Conservation (phyloP, 2,797 vertebrate genomes). For the Lithobates pipiens region DNA sequence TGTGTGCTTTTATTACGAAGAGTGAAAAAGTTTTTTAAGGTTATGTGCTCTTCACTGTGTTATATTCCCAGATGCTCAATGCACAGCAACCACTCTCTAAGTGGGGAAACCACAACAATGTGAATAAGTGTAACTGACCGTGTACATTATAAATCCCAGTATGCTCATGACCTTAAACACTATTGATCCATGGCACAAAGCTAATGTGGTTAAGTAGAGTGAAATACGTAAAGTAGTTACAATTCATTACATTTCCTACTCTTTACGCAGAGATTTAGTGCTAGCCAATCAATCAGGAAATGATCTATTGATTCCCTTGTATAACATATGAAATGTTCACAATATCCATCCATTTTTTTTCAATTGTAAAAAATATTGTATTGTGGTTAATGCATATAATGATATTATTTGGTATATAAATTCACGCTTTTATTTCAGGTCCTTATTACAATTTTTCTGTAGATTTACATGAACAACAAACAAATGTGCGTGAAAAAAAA, state of each 20-base stretch:
- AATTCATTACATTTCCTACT: slow-evolving; percentile 41
- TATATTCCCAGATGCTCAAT: neutral
- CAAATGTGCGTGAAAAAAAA: too few relatives aligned
- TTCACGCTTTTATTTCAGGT: too few relatives aligned
- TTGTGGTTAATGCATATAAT: too few relatives aligned
- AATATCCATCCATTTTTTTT: neutral
- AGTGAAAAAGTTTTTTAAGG: neutral
- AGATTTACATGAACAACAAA: too few relatives aligned
- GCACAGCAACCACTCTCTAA: neutral
- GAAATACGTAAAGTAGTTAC: slow-evolving; percentile 14
- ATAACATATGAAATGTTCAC: neutral
- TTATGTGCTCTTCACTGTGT: slow-evolving; percentile 2
- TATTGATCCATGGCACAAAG: slow-evolving; percentile 35
- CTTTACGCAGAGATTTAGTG: neutral
- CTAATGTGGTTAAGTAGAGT: slow-evolving; percentile 4
- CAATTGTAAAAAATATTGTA: too few relatives aligned
- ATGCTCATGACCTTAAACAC: slow-evolving; percentile 33
- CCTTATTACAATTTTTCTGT: too few relatives aligned
- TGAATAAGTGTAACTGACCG: neutral
- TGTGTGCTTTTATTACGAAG: too few relatives aligned
- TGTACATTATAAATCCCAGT: slow-evolving; percentile 23
- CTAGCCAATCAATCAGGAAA: slow-evolving; percentile 2
- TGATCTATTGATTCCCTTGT: neutral
- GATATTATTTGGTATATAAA: too few relatives aligned
- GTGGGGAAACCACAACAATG: slow-evolving; percentile 14